Conservation (phyloP, 2,113 vertebrate genomes). For the Seriola quinqueradiata region DNA sequence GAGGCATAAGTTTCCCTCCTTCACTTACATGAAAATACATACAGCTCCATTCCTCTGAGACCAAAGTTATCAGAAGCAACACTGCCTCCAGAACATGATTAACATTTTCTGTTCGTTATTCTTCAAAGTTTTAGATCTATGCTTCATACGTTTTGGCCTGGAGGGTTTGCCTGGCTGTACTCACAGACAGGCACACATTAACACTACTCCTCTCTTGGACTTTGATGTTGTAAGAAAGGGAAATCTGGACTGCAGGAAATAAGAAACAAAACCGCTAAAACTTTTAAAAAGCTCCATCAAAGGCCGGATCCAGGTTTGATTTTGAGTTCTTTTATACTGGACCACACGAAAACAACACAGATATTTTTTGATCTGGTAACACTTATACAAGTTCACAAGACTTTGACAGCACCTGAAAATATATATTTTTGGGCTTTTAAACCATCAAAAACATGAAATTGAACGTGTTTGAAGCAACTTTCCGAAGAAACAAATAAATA, state of each 20-base stretch:
- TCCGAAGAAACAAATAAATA: background rate
- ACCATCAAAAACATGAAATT: background rate
- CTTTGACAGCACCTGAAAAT: background rate
- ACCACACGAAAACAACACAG: background rate
- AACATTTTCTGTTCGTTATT: constrained; percentile 69
- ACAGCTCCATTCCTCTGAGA: constrained; percentile 50
- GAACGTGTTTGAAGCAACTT: background rate
- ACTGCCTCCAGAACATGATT: constrained; percentile 58
- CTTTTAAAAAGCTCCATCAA: constrained; percentile 11
- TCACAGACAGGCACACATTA: constrained; percentile 17
- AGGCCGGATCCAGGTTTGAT: background rate
- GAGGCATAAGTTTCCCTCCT: constrained; percentile 39
- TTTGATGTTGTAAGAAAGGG: constrained; percentile 50
- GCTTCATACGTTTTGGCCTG: constrained; percentile 48
- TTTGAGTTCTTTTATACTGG: background rate
- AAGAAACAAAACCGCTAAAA: constrained; percentile 25
- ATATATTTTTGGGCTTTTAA: background rate
- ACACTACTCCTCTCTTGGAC: constrained; percentile 19
- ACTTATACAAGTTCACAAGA: constrained; percentile 4
- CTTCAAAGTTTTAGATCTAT: constrained; percentile 64
- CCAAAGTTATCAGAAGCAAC: constrained; percentile 59
- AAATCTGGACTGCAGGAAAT: constrained; percentile 32
- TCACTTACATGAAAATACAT: constrained; percentile 51
- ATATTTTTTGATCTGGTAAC: background rate
- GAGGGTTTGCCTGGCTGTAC: constrained; percentile 26